Evolutionary conservation across 1,140 invertebrate species (phyloP), one percentile per base, ranked within the genome.

Genomic region (Cydia splendana): DNA sequence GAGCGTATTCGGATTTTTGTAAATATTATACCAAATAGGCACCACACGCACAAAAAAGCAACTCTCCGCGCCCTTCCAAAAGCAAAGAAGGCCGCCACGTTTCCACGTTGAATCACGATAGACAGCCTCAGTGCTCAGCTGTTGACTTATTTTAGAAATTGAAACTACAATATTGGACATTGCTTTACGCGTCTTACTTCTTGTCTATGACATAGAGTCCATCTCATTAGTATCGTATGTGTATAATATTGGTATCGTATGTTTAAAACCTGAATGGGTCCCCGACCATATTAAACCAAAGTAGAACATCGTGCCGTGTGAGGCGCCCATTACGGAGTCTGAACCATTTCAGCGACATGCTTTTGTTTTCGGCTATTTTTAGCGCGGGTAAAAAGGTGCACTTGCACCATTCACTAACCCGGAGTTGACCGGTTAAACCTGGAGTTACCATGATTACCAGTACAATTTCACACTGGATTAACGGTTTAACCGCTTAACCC

Each of bases 361-460:
- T 62, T 62, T 62, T 62, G 57, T 62, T 62, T 62, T 24, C n/a
- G 57, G 1, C 57, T 20, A 24, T 62, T 62, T 62, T 62, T 62
- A 62, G 57, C 18, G 5, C 4, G 5, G 53, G 12, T 20, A 20
- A 20, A 10, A 24, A 24, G 24, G 24, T 24, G 1, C 24, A 24
- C 24, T 24, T 24, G 24, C 24, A 24, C 2, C 24, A 24, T 24
- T 24, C 1, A 24, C 24, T 24, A 24, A 24, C 24, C 24, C 24
- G 24, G 24, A 2, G 24, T 24, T 24, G 2, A 24, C 24, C 24
- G 24, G 24, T 24, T 24, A 24, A 24, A 24, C 24, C 24, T 24
- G 24, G 24, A 24, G 24, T 24, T 24, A 24, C 24, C 24, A 24
- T 24, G 24, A 2, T 24, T 24, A 24, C 24, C 24, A 24, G 24